A percentile compares a stretch with the other conserved stretches of the same genome.
Evolutionary conservation across 2,888 invertebrate species (phyloP).

Genomic region (Antheraea assamensis): DNA sequence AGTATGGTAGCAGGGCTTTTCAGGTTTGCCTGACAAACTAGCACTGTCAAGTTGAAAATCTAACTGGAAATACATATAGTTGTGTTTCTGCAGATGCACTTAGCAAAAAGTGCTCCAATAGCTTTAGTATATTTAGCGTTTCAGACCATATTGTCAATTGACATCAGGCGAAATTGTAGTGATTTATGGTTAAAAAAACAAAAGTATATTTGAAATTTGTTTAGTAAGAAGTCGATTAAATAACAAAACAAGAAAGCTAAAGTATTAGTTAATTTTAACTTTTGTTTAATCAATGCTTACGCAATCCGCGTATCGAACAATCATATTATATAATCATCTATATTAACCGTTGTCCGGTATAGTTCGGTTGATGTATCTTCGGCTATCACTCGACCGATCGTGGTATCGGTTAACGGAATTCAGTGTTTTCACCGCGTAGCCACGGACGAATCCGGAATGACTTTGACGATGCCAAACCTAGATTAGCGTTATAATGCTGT

Average conservation of each 20-base stretch:
- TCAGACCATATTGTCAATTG: too few species aligned
- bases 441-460: constrained; percentile 43
- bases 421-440: constrained; percentile 48
- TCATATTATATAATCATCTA: constrained; percentile 19
- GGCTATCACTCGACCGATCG: constrained; percentile 36
- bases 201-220: background rate
- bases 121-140: too few species aligned
- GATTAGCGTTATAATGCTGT: constrained; percentile 41
- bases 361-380: background rate
- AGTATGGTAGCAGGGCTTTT: too few species aligned
- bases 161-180: too few species aligned
- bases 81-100: too few species aligned
- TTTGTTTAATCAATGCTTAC: background rate
- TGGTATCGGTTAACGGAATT: constrained; percentile 50
- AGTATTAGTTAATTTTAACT: background rate
- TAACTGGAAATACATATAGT: too few species aligned
- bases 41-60: too few species aligned
- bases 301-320: constrained; percentile 10
- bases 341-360: constrained; percentile 8
- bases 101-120: too few species aligned
- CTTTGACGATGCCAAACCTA: constrained; percentile 34
- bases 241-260: background rate
- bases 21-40: too few species aligned
- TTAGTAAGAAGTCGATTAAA: background rate
- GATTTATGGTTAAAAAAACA: background rate